Base-by-base conservation (phyloP, 2,888 invertebrate species). In the Callyntrura guangdongensis region DNA sequence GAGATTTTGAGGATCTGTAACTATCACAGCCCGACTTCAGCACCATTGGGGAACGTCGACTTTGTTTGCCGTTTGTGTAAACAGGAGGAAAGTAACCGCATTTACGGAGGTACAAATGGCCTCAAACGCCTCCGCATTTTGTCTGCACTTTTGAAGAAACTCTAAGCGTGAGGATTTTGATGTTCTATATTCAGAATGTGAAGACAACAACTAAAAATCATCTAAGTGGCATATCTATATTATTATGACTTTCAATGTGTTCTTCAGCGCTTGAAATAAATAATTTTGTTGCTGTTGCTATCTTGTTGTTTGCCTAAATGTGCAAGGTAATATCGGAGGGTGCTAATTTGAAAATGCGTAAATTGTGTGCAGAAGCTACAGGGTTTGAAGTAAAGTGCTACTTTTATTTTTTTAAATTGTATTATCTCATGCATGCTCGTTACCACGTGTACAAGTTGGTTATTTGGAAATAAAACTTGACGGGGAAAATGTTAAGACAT, bases 71-170 rank as follows among this genome's bases (percentile, higher is more conserved):
- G 36, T 69, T 36, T 69, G 27, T 22, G 36, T 11, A 36, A 36
- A 69, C 36, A 36, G 2, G 12, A 69, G 69, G 12, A 69, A 69
- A 74, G 47, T 74, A 74, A 49, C 49, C 74, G 47, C 45, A 20
- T 20, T 49, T 49, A 20, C 11, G 67, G 83, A 27, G 72, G 72
- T 53, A 74, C 77, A 56, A 25, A 61, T 77, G 86, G 86, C 86
- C 86, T 86, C 86, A 86, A 86, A 77, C 86, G 61, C 86, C 86
- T 86, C 59, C 86, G 74, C 86, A 86, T 72, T 36, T 61, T 61
- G 36, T 25, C 45, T 81, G n/a, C 17, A 72, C 61, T 14, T 20
- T 6, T 20, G 20, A 61, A 22, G 56, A 17, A 56, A 81, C 6
- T n/a, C 27, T 49, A 69, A 77, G 4, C 59, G 36, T 36, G 25